phyloP scores from a whole-genome alignment of 1,140 invertebrate species.

The Micrasema longulum region DNA sequence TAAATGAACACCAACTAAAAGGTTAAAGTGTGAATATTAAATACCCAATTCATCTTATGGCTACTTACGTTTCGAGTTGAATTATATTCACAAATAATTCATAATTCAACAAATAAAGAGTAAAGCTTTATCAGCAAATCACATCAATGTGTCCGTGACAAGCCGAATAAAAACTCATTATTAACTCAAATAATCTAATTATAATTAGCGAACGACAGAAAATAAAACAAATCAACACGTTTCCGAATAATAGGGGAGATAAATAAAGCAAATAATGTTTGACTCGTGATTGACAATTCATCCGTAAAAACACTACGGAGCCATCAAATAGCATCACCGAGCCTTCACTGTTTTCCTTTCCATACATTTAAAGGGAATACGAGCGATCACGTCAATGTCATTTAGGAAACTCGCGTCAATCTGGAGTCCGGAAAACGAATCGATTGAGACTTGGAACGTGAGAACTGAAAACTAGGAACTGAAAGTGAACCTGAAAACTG shows the following conservation, averaged over 20 bases:
- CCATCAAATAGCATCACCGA: constrained; percentile 18
- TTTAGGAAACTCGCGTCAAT: constrained; percentile 26
- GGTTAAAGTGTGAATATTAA: no score
- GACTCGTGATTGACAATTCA: constrained; percentile 27
- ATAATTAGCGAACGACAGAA: neutral
- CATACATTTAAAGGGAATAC: constrained; percentile 27
- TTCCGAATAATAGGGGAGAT: no score
- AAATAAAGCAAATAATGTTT: constrained; percentile 11
- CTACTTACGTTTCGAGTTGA: no score
- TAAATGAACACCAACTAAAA: no score
- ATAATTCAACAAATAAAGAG: no score
- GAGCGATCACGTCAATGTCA: constrained; percentile 31
- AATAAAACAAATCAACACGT: neutral
- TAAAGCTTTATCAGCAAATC: no score
- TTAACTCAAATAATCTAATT: neutral
- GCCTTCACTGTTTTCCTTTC: constrained; percentile 19
- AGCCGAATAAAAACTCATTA: neutral
- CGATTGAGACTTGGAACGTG: constrained; percentile 19
- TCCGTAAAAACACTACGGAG: constrained; percentile 27
- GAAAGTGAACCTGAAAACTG: no score
- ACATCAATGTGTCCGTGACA: no score
- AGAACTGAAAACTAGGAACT: neutral
- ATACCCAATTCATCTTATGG: no score
- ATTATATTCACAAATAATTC: no score
- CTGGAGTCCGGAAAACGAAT: constrained; percentile 4